Base-by-base conservation (phyloP, 2,797 vertebrate species). In the Thalassophryne amazonica region DNA sequence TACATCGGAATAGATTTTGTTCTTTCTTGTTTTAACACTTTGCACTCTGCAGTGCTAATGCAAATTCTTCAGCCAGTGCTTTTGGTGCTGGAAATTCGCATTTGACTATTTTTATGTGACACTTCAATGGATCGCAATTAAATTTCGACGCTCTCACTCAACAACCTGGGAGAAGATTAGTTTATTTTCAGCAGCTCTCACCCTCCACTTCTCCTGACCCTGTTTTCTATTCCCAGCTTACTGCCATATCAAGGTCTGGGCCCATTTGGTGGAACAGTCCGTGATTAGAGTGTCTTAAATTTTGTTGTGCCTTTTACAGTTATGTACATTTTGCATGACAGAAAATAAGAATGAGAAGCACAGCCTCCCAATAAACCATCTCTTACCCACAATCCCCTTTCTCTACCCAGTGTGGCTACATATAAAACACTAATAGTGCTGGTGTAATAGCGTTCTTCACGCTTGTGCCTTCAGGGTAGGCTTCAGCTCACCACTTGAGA, bases 171-270 rank as follows among this genome's bases (percentile, higher is more conserved):
- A 31, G 52, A 53, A 59, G 13, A 59, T 37, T 22, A 9, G 55
- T 60, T 49, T 59, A 30, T 7, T 67, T 62, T 39, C 59, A 35
- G 32, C 48, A 29, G 47, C 50, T 69, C 57, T 64, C 60, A 37
- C 56, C 60, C 73, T 74, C 56, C 43, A 56, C 76, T 75, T 76
- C 51, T 70, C 60, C 48, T 82, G 81, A 81, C 85, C 86, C 62
- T 84, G 66, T 87, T 87, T 66, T 84, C 51, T 55, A 69, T 80
- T 81, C 71, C 77, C 81, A 50, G 32, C 52, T 78, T 66, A 29
- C 69, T 38, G 56, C 24, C 61, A 69, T 73, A 83, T 84, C 49
- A 86, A 74, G 83, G 80, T 83, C 76, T 78, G 68, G 71, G 67
- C 69, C 61, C 70, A 47, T 52, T 51, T 54, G 58, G 48, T 60